Evolutionary conservation across 2,797 vertebrate genomes (phyloP), one percentile per base, ranked within the genome.

Genomic region (Lithobates sylvaticus): DNA sequence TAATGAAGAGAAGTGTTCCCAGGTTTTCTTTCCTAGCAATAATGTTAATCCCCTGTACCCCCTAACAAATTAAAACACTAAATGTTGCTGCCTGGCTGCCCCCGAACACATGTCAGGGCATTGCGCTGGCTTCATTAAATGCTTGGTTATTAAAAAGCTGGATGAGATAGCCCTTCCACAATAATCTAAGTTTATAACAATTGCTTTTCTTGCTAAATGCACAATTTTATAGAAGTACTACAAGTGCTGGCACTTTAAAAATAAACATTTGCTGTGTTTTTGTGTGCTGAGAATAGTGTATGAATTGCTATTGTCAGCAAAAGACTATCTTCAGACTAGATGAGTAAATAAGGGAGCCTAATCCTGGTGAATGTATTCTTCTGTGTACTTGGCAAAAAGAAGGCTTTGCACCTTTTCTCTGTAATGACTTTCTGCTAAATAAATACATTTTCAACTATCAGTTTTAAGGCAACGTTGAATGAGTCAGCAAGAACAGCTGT

Each of bases 401-500:
- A 39, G 67, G 18, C 68, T 81, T 81, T 72, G 50, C 34, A 72
- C 80, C 80, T 82, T 71, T 71, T 47, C 42, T 54, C 67, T 58
- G 1, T 26, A 29, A 64, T 29, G 54, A 73, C 70, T 42, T 44
- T 36, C 36, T 73, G 54, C 70, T 82, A 44, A 82, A 73, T 61
- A 61, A 44, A 74, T 74, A 73, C 61, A 8, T 27, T 73, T 73
- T 71, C 29, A 18, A 16, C 8, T 61, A 42, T 64, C 21, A 27
- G 50, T 81, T 74, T 72, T 64, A 72, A 61, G 32, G 27, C 26
- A 61, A 64, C 15, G 23, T 3, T 73, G 50, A 64, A 74, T 82
- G 80, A 73, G 80, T 82, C 80, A 74, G 54, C 50, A 74, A 64
- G 16, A 82, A 69, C 54, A 18, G 18, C 70, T 82, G 50, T 44